Base-by-base conservation (phyloP, 2,797 vertebrate species). In the Gymnodraco acuticeps region DNA sequence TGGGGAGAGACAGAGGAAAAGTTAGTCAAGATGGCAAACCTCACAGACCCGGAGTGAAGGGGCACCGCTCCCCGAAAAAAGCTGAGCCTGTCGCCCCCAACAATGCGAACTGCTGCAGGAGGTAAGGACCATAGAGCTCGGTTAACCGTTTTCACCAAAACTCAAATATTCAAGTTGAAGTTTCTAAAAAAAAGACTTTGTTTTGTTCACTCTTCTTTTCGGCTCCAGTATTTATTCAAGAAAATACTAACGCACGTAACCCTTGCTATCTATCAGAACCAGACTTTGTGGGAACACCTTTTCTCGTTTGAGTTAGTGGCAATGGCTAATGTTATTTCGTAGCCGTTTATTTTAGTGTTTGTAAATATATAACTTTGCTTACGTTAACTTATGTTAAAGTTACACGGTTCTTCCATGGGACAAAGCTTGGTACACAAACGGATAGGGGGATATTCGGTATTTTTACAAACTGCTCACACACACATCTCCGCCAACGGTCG, bases 1-100 rank as follows among this genome's bases (percentile, higher is more conserved):
- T 68, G 88, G 81, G 46, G 83, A 88, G 87, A 89, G 59, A 75
- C 81, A 20, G 70, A 88, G 85, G 83, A 88, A 92, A 95, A 94
- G 91, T 94, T 94, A 91, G 91, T 93, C 91, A 93, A 93, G 89
- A 96, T 95, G 95, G 95, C 89, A 90, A 93, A 91, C 73, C 93
- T 79, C 84, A 66, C 87, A 74, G 92, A 91, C 70, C 87, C 86
- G 84, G 88, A 95, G 92, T 93, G 89, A 95, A 93, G 92, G 94
- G 93, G 91, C 85, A 76, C 87, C 86, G 88, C 87, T 89, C 83
- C 91, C 85, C 87, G 65, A 65, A 62, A 72, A 55, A 73, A 82
- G 48, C 68, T 51, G 55, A 83, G 78, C 77, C 73, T 71, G 88
- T 64, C 77, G 76, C 69, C 89, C 60, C 73, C 55, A 33, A 60